Evolutionary conservation across 1,140 invertebrate genomes (phyloP).

Genomic region (Lepidotrigona ventralis): DNA sequence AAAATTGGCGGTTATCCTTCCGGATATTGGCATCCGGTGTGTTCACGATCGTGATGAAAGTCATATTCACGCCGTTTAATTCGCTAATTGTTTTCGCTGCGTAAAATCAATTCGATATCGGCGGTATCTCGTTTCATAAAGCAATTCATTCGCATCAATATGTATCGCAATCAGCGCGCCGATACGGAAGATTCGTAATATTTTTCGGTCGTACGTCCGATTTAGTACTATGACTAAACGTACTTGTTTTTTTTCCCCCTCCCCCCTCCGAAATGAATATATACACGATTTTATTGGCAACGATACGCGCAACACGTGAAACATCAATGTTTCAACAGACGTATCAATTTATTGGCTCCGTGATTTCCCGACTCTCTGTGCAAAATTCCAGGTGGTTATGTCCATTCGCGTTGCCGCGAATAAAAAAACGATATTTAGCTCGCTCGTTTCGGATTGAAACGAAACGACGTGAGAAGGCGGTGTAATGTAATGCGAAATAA

Average conservation of each 20-base stretch:
- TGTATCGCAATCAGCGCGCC: background rate
- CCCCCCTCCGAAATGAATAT: background rate
- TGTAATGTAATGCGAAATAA: background rate
- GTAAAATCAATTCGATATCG: background rate
- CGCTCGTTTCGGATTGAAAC: background rate
- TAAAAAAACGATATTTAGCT: background rate
- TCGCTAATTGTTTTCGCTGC: constrained; percentile 15
- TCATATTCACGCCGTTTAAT: background rate
- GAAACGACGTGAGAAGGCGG: background rate
- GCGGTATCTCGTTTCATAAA: constrained; percentile 4
- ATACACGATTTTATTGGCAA: background rate
- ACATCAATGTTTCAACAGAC: background rate
- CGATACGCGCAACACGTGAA: background rate
- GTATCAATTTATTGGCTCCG: background rate
- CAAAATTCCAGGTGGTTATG: background rate
- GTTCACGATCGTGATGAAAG: background rate
- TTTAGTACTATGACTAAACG: background rate
- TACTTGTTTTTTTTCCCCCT: background rate
- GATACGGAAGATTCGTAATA: background rate
- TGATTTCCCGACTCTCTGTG: background rate
- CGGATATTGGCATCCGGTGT: background rate
- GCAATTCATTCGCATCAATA: constrained; percentile 4
- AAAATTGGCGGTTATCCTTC: background rate
- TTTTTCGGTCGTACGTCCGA: background rate
- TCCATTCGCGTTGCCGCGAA: background rate